Evolutionary conservation across 2,113 vertebrate genomes (phyloP).

Genomic region (Sardina pilchardus): DNA sequence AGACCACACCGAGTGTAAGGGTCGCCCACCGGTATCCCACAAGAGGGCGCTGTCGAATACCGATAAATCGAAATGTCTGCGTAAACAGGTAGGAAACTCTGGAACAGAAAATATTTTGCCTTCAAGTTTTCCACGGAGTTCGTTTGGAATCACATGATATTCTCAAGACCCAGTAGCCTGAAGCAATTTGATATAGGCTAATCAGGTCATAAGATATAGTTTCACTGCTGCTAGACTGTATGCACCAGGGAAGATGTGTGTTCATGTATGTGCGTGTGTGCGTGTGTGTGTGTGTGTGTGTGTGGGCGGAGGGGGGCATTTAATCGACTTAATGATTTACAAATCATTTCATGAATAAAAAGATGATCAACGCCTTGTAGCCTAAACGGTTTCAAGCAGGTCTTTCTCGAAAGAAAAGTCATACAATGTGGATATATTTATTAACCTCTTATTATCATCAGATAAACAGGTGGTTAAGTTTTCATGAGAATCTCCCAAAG

Average conservation of each 20-base stretch:
- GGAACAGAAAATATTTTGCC: not conserved
- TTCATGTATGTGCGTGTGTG: no score
- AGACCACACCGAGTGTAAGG: not conserved
- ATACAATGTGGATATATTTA: not conserved
- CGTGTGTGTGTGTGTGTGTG: no score
- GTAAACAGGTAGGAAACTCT: not conserved
- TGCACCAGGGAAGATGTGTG: no score
- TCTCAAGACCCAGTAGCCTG: not conserved
- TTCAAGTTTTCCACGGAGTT: not conserved
- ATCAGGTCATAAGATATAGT: no score
- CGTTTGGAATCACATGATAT: not conserved
- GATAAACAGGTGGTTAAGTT: not conserved
- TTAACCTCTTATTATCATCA: not conserved
- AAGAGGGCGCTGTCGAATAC: constrained; percentile 1
- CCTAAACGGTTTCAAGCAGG: not conserved
- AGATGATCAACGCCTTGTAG: no score
- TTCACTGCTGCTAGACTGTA: not conserved
- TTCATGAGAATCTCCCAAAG: not conserved
- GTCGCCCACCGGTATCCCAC: not conserved
- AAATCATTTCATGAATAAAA: no score
- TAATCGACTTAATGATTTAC: no score
- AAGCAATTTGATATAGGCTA: no score
- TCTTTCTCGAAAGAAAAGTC: not conserved
- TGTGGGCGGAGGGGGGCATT: no score
- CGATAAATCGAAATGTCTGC: not conserved